phyloP scores from a whole-genome alignment of 1,140 invertebrate genomes.

The Drosophila orosa region DNA sequence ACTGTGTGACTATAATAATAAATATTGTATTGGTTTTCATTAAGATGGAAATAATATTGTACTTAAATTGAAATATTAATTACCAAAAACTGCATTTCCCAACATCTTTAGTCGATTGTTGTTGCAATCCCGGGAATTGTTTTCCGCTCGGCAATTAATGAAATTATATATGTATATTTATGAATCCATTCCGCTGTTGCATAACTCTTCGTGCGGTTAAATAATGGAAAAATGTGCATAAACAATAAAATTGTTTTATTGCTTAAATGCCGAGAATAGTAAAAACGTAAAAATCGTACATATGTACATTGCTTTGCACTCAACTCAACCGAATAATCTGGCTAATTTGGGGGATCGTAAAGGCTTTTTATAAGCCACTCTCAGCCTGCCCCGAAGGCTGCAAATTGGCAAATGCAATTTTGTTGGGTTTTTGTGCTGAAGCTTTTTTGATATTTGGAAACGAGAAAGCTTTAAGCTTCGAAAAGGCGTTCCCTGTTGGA shows the following conservation, averaged over 20 bases:
- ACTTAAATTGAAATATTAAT: slow-evolving; percentile 1
- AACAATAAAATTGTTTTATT: slow-evolving; percentile 64
- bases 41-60: neutral
- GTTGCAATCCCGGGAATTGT: slow-evolving; percentile 7
- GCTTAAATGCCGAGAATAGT: slow-evolving; percentile 56
- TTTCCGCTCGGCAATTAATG: slow-evolving; percentile 25
- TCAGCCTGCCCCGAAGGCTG: slow-evolving; percentile 9
- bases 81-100: neutral
- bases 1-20: slow-evolving; percentile 7
- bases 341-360: slow-evolving; percentile 52
- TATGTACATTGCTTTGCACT: slow-evolving; percentile 70
- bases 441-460: slow-evolving; percentile 17
- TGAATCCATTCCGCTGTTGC: slow-evolving; percentile 32
- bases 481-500: neutral
- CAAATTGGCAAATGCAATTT: slow-evolving; percentile 37
- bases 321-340: slow-evolving; percentile 68
- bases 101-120: neutral
- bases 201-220: slow-evolving; percentile 48
- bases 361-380: slow-evolving; percentile 44
- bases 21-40: neutral
- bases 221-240: slow-evolving; percentile 47
- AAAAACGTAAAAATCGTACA: slow-evolving; percentile 46
- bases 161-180: slow-evolving; percentile 22
- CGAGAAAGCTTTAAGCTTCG: slow-evolving; percentile 38
- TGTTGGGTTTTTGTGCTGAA: neutral